phyloP scores from a whole-genome alignment of 2,113 vertebrate genomes.

The Struthio camelus region DNA sequence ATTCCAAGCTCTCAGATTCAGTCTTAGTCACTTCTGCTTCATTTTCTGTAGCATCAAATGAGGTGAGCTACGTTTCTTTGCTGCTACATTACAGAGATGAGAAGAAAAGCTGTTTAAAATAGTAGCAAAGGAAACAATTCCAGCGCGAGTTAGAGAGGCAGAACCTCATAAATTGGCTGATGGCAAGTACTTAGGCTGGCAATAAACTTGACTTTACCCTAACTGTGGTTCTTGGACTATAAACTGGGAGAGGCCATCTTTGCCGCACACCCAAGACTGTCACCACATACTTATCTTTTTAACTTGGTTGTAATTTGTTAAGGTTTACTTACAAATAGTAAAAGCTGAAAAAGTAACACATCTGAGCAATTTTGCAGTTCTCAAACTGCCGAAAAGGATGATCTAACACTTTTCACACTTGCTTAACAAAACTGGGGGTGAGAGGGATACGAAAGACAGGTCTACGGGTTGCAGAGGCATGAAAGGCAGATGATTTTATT shows the following conservation, averaged over 20 bases:
- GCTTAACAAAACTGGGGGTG: background rate
- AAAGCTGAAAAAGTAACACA: background rate
- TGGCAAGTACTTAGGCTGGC: accelerated
- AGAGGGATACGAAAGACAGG: background rate
- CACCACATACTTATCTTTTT: background rate
- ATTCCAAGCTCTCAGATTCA: background rate
- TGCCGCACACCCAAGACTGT: background rate
- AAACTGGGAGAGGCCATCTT: background rate
- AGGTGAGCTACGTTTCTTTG: background rate
- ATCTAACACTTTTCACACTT: background rate
- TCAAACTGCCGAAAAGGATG: background rate
- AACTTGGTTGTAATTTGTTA: background rate
- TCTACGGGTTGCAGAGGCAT: background rate
- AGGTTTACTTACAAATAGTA: background rate
- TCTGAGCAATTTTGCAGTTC: background rate
- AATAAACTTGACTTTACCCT: background rate
- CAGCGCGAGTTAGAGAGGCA: background rate
- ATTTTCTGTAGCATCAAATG: background rate
- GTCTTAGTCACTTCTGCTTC: background rate
- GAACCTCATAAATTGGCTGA: background rate
- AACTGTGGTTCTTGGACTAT: background rate
- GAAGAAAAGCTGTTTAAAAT: background rate
- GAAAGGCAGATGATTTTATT: background rate
- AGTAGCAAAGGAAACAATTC: background rate
- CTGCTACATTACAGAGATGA: background rate